Evolutionary conservation across 2,888 invertebrate species (phyloP).

Genomic region (Athrips mouffetella): DNA sequence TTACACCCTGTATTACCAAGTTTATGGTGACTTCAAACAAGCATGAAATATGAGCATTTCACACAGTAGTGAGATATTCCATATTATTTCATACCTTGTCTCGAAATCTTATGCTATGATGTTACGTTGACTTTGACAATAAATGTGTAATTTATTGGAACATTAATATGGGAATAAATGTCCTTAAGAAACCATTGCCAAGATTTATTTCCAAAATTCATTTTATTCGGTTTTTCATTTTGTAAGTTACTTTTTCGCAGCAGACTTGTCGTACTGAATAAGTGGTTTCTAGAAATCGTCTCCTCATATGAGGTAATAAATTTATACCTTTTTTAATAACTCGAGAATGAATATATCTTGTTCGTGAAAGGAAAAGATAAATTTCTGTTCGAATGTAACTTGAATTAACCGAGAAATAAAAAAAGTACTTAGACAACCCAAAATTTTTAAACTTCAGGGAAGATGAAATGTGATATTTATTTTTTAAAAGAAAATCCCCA

Average conservation of each 20-base stretch:
- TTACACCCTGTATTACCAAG: conserved; percentile 18
- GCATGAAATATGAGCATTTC: conserved; percentile 25
- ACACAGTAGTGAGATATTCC: conserved; percentile 32
- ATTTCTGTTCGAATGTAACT: too few relatives aligned
- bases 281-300: neutral
- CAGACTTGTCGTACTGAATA: neutral
- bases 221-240: neutral
- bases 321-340: neutral
- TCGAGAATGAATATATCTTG: neutral
- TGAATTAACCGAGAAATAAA: too few relatives aligned
- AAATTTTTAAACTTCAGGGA: too few relatives aligned
- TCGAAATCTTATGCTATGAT: conserved; percentile 55
- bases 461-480: too few relatives aligned
- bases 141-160: conserved; percentile 70
- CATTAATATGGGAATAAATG: conserved; percentile 61
- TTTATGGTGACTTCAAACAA: neutral
- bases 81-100: conserved; percentile 40
- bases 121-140: conserved; percentile 78
- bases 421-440: too few relatives aligned
- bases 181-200: conserved; percentile 40
- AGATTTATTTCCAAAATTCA: conserved; percentile 25
- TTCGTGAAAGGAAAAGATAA: too few relatives aligned
- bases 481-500: too few relatives aligned
- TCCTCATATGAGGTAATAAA: neutral
- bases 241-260: neutral